These are phyloP conservation scores for Drosophila anceps DNA, from an alignment of 2,888 invertebrate species.

Conservation along the genomic window DNA sequence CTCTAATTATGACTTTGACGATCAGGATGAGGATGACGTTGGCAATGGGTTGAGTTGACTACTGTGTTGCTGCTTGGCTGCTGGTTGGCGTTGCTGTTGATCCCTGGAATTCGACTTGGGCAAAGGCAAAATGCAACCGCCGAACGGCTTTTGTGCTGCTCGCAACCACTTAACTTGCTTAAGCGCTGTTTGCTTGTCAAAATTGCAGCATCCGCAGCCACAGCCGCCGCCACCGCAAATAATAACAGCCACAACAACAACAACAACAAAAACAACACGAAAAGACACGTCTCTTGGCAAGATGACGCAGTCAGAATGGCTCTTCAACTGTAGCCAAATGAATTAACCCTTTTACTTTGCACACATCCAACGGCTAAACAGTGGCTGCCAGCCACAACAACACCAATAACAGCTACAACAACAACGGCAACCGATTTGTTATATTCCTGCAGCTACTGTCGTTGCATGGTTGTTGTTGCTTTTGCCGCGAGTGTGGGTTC, in stretches of 20 bases:
- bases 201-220: slow-evolving; percentile 68
- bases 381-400: slow-evolving; percentile 35
- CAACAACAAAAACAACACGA: slow-evolving; percentile 25
- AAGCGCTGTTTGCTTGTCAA: slow-evolving; percentile 73
- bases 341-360: slow-evolving; percentile 81
- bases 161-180: slow-evolving; percentile 74
- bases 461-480: slow-evolving; percentile 9
- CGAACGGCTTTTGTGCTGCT: slow-evolving; percentile 61
- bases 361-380: slow-evolving; percentile 48
- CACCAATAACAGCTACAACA: slow-evolving; percentile 46
- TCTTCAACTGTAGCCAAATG: slow-evolving; percentile 68
- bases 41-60: slow-evolving; percentile 42
- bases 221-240: slow-evolving; percentile 29
- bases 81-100: slow-evolving; percentile 44
- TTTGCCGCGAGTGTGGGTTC: slow-evolving; percentile 44
- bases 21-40: slow-evolving; percentile 19
- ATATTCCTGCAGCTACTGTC: slow-evolving; percentile 49
- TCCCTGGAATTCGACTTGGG: slow-evolving; percentile 69
- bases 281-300: slow-evolving; percentile 57
- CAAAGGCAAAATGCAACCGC: slow-evolving; percentile 41
- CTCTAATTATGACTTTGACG: slow-evolving; percentile 6
- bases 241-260: slow-evolving; percentile 26
- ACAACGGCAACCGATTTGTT: slow-evolving; percentile 62
- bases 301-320: slow-evolving; percentile 74
- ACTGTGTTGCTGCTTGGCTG: slow-evolving; percentile 52